phyloP scores from a whole-genome alignment of 2,113 vertebrate species.

The Cygnus atratus region DNA sequence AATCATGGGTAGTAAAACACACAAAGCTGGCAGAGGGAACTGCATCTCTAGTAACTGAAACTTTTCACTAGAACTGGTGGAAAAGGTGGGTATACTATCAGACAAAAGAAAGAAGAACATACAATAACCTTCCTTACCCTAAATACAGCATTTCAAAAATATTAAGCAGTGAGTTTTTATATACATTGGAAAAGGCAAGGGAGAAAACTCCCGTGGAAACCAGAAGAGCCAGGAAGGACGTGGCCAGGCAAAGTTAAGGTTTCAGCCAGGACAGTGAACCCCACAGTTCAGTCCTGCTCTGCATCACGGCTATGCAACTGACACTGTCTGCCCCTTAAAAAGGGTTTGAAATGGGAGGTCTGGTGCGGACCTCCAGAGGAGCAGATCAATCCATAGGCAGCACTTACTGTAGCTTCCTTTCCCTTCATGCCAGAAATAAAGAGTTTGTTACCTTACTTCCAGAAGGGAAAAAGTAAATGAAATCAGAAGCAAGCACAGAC shows the following conservation, averaged over 20 bases:
- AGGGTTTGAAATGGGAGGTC: neutral
- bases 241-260: neutral
- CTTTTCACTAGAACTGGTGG: neutral
- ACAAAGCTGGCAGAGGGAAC: neutral
- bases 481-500: neutral
- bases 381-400: neutral
- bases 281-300: neutral
- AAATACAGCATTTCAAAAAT: neutral
- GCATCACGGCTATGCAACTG: fast-evolving
- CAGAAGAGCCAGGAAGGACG: neutral
- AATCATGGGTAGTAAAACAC: neutral
- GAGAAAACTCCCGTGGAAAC: neutral
- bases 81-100: neutral
- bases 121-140: neutral
- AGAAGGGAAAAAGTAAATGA: neutral
- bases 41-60: neutral
- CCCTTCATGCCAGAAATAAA: neutral
- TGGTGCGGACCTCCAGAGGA: neutral
- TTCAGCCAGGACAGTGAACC: neutral
- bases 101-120: neutral
- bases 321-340: neutral
- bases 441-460: neutral
- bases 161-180: neutral
- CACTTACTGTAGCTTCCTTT: neutral
- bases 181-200: neutral